A percentile compares a stretch with the other conserved stretches of the same genome.
These are phyloP conservation scores for Pseudotriccus pelzelni DNA, from an alignment of 2,797 vertebrate species.

Conservation along the genomic window DNA sequence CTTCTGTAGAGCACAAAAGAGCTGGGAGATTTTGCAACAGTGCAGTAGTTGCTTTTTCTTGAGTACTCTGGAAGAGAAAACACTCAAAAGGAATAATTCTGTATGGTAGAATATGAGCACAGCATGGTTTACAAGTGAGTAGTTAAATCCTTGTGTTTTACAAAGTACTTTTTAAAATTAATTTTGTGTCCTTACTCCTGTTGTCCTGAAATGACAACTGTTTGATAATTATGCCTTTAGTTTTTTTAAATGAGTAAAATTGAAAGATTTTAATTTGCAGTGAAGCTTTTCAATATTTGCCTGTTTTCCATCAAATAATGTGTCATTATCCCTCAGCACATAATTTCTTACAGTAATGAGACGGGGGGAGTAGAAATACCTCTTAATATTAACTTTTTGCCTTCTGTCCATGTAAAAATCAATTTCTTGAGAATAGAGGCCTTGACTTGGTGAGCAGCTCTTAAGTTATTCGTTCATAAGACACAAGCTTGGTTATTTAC, in stretches of 20 bases:
- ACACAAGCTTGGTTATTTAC: neutral
- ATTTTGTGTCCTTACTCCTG: neutral
- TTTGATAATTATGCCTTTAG: neutral
- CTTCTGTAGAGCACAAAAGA: neutral
- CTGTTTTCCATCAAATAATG: neutral
- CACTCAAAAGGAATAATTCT: neutral
- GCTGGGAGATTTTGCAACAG: neutral
- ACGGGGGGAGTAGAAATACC: neutral
- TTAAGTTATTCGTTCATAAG: neutral
- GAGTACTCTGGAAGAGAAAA: neutral
- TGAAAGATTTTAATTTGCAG: neutral
- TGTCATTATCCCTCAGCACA: neutral
- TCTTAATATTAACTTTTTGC: neutral
- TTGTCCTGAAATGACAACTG: neutral
- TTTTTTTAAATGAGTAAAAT: neutral
- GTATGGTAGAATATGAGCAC: neutral
- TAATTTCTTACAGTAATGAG: neutral
- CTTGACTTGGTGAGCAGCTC: neutral
- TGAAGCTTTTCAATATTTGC: neutral
- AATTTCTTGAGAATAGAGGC: neutral
- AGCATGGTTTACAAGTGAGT: neutral
- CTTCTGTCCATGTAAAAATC: neutral
- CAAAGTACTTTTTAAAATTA: neutral
- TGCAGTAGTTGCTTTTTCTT: neutral
- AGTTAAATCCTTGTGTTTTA: neutral